Percentiles rank a stretch among this genome's conserved stretches.
Conservation (phyloP, 2,113 vertebrate species). For the Zosterops hypoxanthus region DNA sequence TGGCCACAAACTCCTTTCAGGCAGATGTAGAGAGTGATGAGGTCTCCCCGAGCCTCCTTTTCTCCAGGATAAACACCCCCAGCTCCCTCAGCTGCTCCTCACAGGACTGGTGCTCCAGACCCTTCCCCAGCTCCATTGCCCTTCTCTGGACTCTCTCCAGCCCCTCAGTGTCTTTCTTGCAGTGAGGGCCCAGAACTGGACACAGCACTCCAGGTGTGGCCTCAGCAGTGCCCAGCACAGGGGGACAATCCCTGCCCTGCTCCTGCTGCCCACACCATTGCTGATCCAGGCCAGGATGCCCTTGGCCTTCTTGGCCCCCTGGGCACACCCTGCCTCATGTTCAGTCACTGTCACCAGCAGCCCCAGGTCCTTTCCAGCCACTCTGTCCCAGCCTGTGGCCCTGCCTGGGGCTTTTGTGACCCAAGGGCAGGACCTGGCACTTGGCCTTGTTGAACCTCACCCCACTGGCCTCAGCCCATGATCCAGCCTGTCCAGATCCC, state of each 20-base stretch:
- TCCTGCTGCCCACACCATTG: background rate
- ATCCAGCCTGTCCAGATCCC: background rate
- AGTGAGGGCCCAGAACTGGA: background rate
- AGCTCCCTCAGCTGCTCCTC: background rate
- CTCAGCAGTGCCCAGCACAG: background rate
- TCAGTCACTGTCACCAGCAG: background rate
- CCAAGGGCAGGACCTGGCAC: background rate
- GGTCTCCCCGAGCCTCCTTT: background rate
- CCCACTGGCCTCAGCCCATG: fast-evolving
- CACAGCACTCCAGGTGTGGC: background rate
- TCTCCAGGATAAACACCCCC: background rate
- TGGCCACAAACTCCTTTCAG: background rate
- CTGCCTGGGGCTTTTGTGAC: background rate
- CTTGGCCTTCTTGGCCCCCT: background rate
- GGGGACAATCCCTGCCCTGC: background rate
- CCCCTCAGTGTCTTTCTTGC: no score
- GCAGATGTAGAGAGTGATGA: no score
- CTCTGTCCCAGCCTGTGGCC: background rate
- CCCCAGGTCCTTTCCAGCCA: background rate
- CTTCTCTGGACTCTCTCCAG: no score
- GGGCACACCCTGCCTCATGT: background rate
- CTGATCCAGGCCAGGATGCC: background rate
- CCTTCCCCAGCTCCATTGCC: no score
- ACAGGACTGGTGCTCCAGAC: background rate
- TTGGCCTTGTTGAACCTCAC: background rate